Evolutionary conservation across 92 coral and sea anemone genomes (phyloP), one percentile per base, ranked within the genome.

Genomic region (Palythoa grandiflora): DNA sequence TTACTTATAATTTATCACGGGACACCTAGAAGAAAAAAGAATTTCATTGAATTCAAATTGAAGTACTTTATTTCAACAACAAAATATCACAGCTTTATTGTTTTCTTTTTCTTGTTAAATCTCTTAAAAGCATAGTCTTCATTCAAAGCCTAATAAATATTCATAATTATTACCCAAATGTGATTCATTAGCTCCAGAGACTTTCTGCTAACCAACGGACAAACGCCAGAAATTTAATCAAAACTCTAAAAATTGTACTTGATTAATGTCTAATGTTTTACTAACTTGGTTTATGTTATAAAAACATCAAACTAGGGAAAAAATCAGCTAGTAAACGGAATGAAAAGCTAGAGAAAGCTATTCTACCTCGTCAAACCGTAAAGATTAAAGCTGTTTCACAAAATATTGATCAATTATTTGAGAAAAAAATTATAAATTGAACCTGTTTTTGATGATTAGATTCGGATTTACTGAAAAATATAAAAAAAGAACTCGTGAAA

Each of bases 61-160:
- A 1, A 63, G 17, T 16, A 15, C 9, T 47, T 61, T 12, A 4
- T 60, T 16, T 35, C 54, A 63, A 44, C 44, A 11, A 71, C 40
- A 59, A 51, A 47, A 65, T 13, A 21, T 13, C 9, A 44, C 38
- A 65, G 28, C 55, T 44, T 81, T 11, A 12, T 44, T 28, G 20
- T 60, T n/a, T 61, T 79, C 36, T 17, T 10, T 74, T 35, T 59
- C 36, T 59, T 61, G 8, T 19, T n/a, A 40, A 44, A 39, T 19
- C 19, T 9, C 73, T 44, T 50, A 15, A 15, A 16, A 54, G 54
- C 52, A 38, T 21, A 47, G 65, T 79, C 60, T 61, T 80, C 71
- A 81, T 44, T 81, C 60, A 68, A 21, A 39, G 44, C 12, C 76
- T 66, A 14, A 81, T 81, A 40, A 81, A 81, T 81, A 81, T 81